Conservation (phyloP, 2,888 invertebrate species). For the Ormyrus rosae region DNA sequence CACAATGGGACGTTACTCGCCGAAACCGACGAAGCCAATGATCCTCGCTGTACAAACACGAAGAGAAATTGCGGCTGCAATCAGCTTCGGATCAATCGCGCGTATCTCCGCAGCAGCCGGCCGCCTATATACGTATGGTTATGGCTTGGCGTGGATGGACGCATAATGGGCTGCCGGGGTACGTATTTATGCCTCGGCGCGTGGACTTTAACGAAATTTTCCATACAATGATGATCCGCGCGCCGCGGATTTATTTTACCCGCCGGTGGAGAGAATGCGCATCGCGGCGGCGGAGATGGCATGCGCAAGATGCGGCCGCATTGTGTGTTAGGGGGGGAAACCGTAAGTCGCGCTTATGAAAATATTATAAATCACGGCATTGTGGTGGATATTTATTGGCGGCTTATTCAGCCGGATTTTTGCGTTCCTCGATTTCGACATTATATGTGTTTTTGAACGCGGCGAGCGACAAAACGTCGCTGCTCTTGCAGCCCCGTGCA, state of each 20-base stretch:
- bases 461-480: too few relatives aligned
- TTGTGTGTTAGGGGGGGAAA: neutral
- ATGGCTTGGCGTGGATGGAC: constrained; percentile 22
- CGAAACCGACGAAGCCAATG: too few relatives aligned
- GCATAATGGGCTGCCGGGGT: constrained; percentile 17
- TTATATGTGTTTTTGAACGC: too few relatives aligned
- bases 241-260: neutral
- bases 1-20: too few relatives aligned
- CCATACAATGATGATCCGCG: constrained; percentile 49
- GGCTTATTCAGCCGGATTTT: neutral
- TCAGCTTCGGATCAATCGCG: constrained; percentile 24
- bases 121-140: neutral
- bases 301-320: neutral
- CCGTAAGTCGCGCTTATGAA: constrained; percentile 17
- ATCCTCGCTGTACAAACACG: too few relatives aligned
- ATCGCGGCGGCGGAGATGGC: neutral
- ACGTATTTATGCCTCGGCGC: constrained; percentile 5
- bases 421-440: too few relatives aligned
- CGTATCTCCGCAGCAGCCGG: neutral
- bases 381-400: constrained; percentile 30
- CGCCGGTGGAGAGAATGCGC: neutral
- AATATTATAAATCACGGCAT: constrained; percentile 41
- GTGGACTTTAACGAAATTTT: constrained; percentile 30
- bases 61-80: neutral
- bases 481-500: too few relatives aligned